Percentiles rank a stretch among this genome's conserved stretches.
phyloP scores from a whole-genome alignment of 1,140 invertebrate genomes.

The Drosophila ercepeae region DNA sequence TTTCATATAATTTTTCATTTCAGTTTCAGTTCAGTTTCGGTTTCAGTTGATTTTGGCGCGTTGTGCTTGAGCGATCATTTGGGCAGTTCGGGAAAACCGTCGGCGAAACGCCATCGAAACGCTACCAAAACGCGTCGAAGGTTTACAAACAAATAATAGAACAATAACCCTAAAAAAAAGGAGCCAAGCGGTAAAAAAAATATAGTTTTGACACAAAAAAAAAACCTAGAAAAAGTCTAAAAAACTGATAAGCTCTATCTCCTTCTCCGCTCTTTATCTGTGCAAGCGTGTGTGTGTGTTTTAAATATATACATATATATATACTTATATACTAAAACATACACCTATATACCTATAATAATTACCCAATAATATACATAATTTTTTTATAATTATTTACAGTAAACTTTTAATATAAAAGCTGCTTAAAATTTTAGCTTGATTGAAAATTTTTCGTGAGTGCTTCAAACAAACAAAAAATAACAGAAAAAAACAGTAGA shows the following conservation, averaged over 20 bases:
- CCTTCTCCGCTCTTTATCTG: not conserved
- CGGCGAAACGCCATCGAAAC: constrained; percentile 13
- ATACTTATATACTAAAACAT: not conserved
- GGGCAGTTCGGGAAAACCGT: constrained; percentile 7
- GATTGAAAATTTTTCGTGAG: constrained; percentile 40
- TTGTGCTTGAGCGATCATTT: constrained; percentile 44
- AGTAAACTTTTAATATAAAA: constrained; percentile 52
- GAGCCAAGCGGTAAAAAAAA: not conserved
- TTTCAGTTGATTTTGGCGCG: constrained; percentile 54
- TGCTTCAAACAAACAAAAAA: constrained; percentile 35
- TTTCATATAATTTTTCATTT: constrained; percentile 12
- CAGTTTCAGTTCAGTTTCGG: constrained; percentile 33
- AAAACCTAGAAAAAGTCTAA: not conserved
- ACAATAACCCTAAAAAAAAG: not conserved
- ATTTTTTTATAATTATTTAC: constrained; percentile 30
- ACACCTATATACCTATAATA: not conserved
- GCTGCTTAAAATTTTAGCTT: constrained; percentile 58
- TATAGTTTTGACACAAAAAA: not conserved
- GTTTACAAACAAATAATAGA: not conserved
- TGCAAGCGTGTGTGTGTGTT: constrained; percentile 12
- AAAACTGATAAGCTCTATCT: constrained; percentile 22
- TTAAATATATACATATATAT: constrained; percentile 3
- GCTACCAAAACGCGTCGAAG: constrained; percentile 12
- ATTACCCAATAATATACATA: not conserved
- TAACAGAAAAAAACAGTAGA: constrained; percentile 5